Evolutionary conservation across 1,140 invertebrate genomes (phyloP), one percentile per base, ranked within the genome.

Genomic region (Orchestia grillus): DNA sequence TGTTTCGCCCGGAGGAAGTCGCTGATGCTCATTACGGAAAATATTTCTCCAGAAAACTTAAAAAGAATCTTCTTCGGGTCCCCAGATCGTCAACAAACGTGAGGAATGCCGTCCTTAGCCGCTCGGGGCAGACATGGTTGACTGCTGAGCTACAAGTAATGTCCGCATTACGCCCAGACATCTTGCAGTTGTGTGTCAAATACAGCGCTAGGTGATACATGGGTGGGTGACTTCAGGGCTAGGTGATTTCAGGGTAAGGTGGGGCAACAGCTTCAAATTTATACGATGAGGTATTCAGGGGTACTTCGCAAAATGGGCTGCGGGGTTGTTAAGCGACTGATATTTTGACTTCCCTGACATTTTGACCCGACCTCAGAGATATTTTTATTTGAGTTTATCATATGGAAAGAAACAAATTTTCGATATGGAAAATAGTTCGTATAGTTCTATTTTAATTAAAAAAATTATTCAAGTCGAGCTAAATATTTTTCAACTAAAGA

Each of bases 21-120:
- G 92, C 44, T 94, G 92, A 94, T 47, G 92, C 92, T 94, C 92
- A 94, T 94, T 94, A 94, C 92, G 15, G 44, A 45, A 94, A 94
- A 94, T 47, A 94, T 94, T 94, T 94, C 92, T 45, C 92, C 4
- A 45, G 44, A 47, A 94, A 94, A 45, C 41, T 94, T 94, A 44
- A 45, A 47, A 94, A 94, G 43, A 40, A 44, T 94, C 44, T 77
- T 77, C 47, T 44, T 40, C 11, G 0, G 40, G 92, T 6, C 36
- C 36, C 92, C 47, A 6, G 92, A 44, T 94, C 92, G 43, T 94
- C 43, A 47, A 47, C 44, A 94, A 45, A 94, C 19, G 92, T 44
- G 44, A 94, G 44, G 19, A 44, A 94, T 94, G 92, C 44, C 92
- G 92, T 94, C 43, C 43, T 45, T 42, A 8, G 41, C 88, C 88